Base-by-base conservation (phyloP, 2,888 invertebrate genomes). In the Drosophila emarginata region DNA sequence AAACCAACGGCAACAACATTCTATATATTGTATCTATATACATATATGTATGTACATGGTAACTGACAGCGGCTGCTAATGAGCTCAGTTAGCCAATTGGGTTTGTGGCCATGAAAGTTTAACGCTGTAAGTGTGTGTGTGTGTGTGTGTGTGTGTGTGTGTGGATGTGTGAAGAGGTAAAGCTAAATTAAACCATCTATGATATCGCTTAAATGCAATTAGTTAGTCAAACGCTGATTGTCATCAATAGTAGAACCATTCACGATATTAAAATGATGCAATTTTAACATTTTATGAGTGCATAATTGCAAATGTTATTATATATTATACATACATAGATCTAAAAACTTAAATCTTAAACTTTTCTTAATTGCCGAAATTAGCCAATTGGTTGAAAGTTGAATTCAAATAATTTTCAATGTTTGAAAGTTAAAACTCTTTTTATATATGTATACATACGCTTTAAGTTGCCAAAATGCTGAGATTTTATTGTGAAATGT, bases 21-120 rank as follows among this genome's bases (percentile, higher is more conserved):
- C 28, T 12, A 18, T 26, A 39, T 37, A 52, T 15, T 28, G 7
- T 14, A 58, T 14, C 6, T 23, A 28, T 15, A 40, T 5, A 32
- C 37, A 36, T 11, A 26, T 26, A 40, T 5, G 18, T 21, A 36
- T 11, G 15, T 26, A 59, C 23, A 18, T 37, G 15, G 52, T 37
- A 9, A 36, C 40, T 76, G 65, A 62, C 77, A 76, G 60, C 58
- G 67, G 21, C 54, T 62, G 66, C 82, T 89, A 89, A 89, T 89
- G 88, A 84, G 88, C 83, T 79, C 83, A 74, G 89, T 87, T 84
- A 84, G 86, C 83, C 86, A 82, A 85, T 85, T 82, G 68, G 61
- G 83, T 75, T 82, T 79, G 78, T 67, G 88, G 79, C 79, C 58
- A 71, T 76, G 69, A 60, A 67, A 53, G 62, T 66, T 64, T 50